phyloP scores from a whole-genome alignment of 2,113 vertebrate species.

The Setophaga kirtlandii region DNA sequence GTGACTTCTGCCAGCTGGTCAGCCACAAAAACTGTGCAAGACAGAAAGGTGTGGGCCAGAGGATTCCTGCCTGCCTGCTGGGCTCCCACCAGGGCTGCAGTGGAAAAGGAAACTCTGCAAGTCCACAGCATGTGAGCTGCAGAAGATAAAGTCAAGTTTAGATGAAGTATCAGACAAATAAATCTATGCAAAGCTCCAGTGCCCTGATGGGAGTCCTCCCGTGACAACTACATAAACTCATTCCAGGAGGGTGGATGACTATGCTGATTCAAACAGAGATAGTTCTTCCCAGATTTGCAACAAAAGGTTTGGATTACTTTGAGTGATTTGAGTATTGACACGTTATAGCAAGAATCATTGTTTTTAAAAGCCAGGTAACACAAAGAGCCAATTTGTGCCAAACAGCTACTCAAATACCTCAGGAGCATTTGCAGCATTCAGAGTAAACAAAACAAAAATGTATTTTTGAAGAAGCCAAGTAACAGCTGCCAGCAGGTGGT shows the following conservation, averaged over 20 bases:
- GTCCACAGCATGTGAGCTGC: not conserved
- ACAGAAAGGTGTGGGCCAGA: accelerated
- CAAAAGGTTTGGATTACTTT: not conserved
- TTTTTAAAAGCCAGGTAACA: not conserved
- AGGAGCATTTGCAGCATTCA: not conserved
- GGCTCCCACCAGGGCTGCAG: not conserved
- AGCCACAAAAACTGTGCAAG: not conserved
- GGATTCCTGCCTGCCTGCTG: not conserved
- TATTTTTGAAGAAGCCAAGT: not conserved
- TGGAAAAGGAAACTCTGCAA: not conserved
- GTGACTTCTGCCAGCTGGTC: not conserved
- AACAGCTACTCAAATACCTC: not conserved
- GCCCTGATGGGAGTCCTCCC: not conserved
- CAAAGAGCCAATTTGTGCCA: not conserved
- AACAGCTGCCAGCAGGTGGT: not conserved
- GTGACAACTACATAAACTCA: not conserved
- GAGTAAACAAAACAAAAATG: not conserved
- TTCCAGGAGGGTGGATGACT: not conserved
- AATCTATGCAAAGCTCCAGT: not conserved
- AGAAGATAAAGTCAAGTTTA: not conserved
- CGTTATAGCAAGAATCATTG: not conserved
- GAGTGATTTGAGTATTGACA: not conserved
- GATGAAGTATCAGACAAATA: not conserved
- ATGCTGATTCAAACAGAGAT: not conserved
- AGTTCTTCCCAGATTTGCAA: not conserved